Base-by-base conservation (phyloP, 2,797 vertebrate genomes). In the Iguana delicatissima region DNA sequence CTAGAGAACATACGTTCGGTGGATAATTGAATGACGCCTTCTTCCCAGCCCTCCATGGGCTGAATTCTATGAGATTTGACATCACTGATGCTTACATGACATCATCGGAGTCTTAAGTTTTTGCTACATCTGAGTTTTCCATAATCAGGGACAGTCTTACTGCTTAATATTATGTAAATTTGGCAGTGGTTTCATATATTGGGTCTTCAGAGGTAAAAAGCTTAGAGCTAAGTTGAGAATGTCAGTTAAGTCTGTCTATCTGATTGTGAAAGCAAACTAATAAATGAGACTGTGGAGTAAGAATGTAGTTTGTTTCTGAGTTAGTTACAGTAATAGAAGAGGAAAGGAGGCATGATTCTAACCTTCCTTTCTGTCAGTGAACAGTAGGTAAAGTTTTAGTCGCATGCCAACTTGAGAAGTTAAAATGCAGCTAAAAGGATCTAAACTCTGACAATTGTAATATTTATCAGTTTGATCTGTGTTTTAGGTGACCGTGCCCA, bases 401-500 rank as follows among this genome's bases (percentile, higher is more conserved):
- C 55, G 42, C 50, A 29, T 42, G 18, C 67, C 7, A 20, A 32
- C 82, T 32, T 72, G 57, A 42, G 55, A 73, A 57, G 16, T 32
- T 82, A 32, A 88, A 73, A 55, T 81, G 24, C 50, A 35, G 50
- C 24, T 80, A 55, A 26, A 67, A 67, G 64, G 24, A 67, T 67
- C 26, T 29, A 32, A 32, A 69, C 67, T 22, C 46, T 85, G 16
- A 82, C 16, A 59, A 8, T 82, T 26, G 2, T 89, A 59, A 86
- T 74, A 69, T 5, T 67, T 84, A 57, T 29, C 35, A 18, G 6
- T 87, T 84, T 87, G 26, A 29, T 73, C 73, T 91, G 8, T 89
- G 0, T 92, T 50, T 74, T 94, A 99, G 99, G 99, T 84, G 96
- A 98, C 42, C 97, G 98, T 85, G 97, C 87, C 83, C 98, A 96